phyloP scores from a whole-genome alignment of 2,797 vertebrate species.

The Semotilus atromaculatus region DNA sequence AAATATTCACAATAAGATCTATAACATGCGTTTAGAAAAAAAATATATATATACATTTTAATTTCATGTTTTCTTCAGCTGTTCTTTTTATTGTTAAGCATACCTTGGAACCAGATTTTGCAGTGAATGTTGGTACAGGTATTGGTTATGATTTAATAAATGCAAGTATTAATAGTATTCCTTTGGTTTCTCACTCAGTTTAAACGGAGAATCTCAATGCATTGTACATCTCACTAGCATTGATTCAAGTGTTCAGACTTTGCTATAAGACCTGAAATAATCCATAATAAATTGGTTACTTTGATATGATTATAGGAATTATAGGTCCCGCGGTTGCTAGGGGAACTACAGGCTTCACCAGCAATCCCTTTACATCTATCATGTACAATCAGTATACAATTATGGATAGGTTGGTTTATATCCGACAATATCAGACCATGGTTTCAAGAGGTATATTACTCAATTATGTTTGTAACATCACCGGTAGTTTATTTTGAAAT shows the following conservation, averaged over 20 bases:
- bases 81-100: not conserved
- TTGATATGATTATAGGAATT: constrained; percentile 1
- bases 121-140: not conserved
- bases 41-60: too few species aligned
- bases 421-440: not conserved
- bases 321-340: constrained; percentile 24
- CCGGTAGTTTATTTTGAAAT: constrained; percentile 21
- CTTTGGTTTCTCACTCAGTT: not conserved
- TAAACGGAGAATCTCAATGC: not conserved
- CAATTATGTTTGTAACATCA: constrained; percentile 12
- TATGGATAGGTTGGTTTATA: not conserved
- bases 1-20: not conserved
- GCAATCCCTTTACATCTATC: constrained; percentile 3
- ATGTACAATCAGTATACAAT: constrained; percentile 17
- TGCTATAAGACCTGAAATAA: not conserved
- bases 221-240: not conserved
- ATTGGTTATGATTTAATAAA: not conserved
- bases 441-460: not conserved
- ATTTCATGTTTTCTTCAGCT: not conserved
- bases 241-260: not conserved
- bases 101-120: not conserved
- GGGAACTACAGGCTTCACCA: constrained; percentile 19
- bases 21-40: not conserved
- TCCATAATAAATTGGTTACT: not conserved
- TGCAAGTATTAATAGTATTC: not conserved